Conservation (phyloP, 2,888 invertebrate genomes). For the Apantesis nais region DNA sequence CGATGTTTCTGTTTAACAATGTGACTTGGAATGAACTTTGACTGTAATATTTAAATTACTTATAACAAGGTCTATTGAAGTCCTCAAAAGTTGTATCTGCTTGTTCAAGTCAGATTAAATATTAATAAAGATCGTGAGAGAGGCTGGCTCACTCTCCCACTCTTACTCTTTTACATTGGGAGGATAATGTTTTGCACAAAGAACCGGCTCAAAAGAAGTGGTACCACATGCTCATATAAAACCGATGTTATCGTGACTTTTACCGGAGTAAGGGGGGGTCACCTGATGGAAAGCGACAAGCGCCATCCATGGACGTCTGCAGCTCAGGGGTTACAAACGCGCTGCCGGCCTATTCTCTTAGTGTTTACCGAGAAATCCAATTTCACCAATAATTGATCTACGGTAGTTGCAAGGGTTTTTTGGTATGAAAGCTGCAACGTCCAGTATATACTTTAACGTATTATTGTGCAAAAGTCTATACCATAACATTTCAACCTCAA, state of each 20-base stretch:
- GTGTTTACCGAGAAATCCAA: background rate
- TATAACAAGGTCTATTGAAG: background rate
- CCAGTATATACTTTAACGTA: background rate
- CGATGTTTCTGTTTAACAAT: constrained; percentile 1
- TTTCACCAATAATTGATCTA: background rate
- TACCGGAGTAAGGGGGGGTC: no score
- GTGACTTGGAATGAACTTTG: background rate
- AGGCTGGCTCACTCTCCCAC: no score
- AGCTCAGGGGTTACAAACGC: no score
- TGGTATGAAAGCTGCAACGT: background rate
- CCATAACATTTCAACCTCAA: background rate
- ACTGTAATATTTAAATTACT: background rate
- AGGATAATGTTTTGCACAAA: no score
- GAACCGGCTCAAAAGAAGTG: no score
- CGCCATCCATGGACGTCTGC: no score
- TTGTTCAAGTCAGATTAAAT: background rate
- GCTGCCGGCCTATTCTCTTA: background rate
- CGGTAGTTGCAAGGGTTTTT: background rate
- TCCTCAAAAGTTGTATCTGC: background rate
- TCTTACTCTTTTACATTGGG: no score
- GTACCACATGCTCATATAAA: no score
- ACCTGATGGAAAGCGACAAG: no score
- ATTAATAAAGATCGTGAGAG: background rate
- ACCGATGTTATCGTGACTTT: no score
- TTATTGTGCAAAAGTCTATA: background rate